Evolutionary conservation across 2,888 invertebrate genomes (phyloP).

Genomic region (Papilio gigon): DNA sequence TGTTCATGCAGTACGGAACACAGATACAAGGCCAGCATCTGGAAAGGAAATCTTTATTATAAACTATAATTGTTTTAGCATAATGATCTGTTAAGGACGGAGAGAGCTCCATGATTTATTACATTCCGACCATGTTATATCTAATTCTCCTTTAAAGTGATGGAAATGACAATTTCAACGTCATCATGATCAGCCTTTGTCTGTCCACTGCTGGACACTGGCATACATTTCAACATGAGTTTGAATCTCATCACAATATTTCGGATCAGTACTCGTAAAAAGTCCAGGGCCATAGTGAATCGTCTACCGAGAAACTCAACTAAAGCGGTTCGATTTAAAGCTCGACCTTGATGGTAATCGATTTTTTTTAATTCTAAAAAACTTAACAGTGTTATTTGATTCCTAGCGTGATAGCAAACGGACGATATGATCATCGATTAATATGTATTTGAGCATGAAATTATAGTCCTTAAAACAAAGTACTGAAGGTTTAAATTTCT

Average conservation of each 20-base stretch:
- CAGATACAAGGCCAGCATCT: constrained; percentile 77
- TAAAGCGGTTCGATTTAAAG: background rate
- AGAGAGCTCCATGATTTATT: no score
- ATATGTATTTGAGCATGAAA: background rate
- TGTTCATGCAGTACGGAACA: constrained; percentile 82
- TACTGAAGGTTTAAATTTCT: background rate
- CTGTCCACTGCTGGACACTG: no score
- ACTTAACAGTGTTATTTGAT: background rate
- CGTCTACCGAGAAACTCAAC: background rate
- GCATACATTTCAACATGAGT: no score
- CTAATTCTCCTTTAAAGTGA: no score
- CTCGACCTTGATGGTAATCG: background rate
- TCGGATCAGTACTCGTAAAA: no score
- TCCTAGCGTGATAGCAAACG: constrained; percentile 24
- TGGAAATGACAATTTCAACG: no score
- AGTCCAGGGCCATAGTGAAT: background rate
- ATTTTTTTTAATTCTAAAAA: constrained; percentile 6
- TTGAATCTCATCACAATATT: no score
- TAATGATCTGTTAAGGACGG: no score
- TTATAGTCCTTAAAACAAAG: background rate
- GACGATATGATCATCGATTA: constrained; percentile 24
- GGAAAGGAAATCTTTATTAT: constrained; percentile 22
- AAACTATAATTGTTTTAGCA: background rate
- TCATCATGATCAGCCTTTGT: no score
- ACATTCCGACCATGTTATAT: no score